Conservation (phyloP, 2,888 invertebrate genomes). For the Heliconius ethilla region DNA sequence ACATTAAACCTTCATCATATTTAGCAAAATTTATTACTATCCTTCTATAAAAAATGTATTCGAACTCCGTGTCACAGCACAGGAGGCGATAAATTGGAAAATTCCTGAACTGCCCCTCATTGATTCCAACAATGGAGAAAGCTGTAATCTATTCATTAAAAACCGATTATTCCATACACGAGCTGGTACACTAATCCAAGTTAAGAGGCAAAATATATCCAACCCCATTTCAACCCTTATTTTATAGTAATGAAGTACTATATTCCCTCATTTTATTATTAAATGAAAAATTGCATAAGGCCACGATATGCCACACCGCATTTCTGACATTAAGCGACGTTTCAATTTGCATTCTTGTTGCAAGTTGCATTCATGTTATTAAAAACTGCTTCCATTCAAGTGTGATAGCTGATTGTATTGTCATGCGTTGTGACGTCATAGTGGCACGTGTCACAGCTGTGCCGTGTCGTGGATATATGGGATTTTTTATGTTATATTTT, state of each 20-base stretch:
- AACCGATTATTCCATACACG: slow-evolving; percentile 80
- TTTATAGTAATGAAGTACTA: slow-evolving; percentile 47
- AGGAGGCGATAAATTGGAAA: slow-evolving; percentile 72
- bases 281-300: slow-evolving; percentile 42
- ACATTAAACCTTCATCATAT: not conserved
- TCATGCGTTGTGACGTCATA: slow-evolving; percentile 24
- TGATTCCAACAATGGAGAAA: slow-evolving; percentile 63
- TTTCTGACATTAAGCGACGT: slow-evolving; percentile 66
- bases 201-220: slow-evolving; percentile 54
- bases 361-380: slow-evolving; percentile 46
- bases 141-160: slow-evolving; percentile 82
- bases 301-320: slow-evolving; percentile 68
- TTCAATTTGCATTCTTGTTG: slow-evolving; percentile 72
- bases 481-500: not conserved
- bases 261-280: slow-evolving; percentile 43
- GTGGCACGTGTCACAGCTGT: slow-evolving; percentile 11
- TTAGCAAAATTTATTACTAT: not conserved
- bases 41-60: slow-evolving; percentile 28
- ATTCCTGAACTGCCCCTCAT: slow-evolving; percentile 74
- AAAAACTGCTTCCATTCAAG: slow-evolving; percentile 41
- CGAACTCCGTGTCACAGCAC: slow-evolving; percentile 54
- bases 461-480: not conserved
- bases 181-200: slow-evolving; percentile 76
- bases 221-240: slow-evolving; percentile 46
- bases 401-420: slow-evolving; percentile 30